phyloP scores from a whole-genome alignment of 2,797 vertebrate genomes.

The Acipenser oxyrinchus region DNA sequence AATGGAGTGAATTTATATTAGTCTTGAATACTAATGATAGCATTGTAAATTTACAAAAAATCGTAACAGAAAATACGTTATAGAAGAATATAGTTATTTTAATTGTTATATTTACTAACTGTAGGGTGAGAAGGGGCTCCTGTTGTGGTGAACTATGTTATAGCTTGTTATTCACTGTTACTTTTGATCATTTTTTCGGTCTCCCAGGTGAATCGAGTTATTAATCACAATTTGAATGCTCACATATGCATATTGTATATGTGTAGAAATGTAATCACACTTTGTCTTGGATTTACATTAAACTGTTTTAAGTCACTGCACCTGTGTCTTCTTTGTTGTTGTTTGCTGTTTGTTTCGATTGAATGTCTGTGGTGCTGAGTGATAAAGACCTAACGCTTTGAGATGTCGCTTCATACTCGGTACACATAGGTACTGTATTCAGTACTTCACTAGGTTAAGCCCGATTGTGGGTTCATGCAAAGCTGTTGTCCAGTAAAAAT shows the following conservation, averaged over 20 bases:
- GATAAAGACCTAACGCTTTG: too few relatives aligned
- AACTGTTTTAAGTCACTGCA: slow-evolving; percentile 96
- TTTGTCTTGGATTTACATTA: slow-evolving; percentile 99
- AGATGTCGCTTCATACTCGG: too few relatives aligned
- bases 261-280: slow-evolving; percentile 99
- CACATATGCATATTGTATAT: slow-evolving; percentile 99
- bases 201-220: slow-evolving; percentile 99
- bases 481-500: too few relatives aligned
- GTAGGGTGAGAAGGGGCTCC: slow-evolving; percentile 93
- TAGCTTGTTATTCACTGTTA: slow-evolving; percentile 99
- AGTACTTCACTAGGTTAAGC: too few relatives aligned
- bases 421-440: too few relatives aligned
- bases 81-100: slow-evolving; percentile 98
- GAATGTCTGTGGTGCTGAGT: too few relatives aligned
- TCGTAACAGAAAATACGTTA: slow-evolving; percentile 95
- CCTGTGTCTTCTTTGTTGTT: slow-evolving; percentile 23
- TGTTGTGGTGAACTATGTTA: slow-evolving; percentile 97
- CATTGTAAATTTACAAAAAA: slow-evolving; percentile 96
- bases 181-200: slow-evolving; percentile 99
- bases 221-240: slow-evolving; percentile 98
- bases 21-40: slow-evolving; percentile 97
- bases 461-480: too few relatives aligned
- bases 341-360: too few relatives aligned
- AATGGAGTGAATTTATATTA: slow-evolving; percentile 99
- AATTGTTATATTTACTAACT: slow-evolving; percentile 98